A percentile compares a stretch with the other conserved stretches of the same genome.
These are phyloP conservation scores for Ericerus pela DNA, from an alignment of 1,140 invertebrate species.

Conservation along the genomic window DNA sequence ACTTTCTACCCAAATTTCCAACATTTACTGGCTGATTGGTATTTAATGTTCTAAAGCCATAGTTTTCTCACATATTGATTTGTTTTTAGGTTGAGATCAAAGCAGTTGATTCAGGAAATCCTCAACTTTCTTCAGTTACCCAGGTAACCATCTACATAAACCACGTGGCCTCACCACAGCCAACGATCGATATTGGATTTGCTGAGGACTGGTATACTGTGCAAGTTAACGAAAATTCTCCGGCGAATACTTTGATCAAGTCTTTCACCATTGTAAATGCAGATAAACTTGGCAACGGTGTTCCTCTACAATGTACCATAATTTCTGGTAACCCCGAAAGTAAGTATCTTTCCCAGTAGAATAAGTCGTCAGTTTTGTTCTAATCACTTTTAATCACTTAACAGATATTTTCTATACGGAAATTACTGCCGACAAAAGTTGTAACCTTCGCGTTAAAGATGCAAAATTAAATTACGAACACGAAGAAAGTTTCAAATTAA, in stretches of 20 bases:
- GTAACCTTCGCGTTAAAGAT: constrained; percentile 50
- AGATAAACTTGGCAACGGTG: constrained; percentile 40
- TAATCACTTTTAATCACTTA: no score
- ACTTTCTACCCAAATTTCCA: neutral
- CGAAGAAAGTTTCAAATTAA: constrained; percentile 52
- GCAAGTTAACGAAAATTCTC: constrained; percentile 53
- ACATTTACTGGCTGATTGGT: no score
- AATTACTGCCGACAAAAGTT: constrained; percentile 60
- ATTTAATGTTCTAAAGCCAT: no score
- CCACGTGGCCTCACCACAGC: constrained; percentile 49
- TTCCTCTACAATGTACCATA: constrained; percentile 56
- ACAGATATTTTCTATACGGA: constrained; percentile 53
- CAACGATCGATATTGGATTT: constrained; percentile 61
- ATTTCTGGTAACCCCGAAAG: constrained; percentile 49
- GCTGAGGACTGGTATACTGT: constrained; percentile 66
- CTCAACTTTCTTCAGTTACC: constrained; percentile 59
- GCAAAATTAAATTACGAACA: constrained; percentile 56
- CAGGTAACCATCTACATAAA: constrained; percentile 67
- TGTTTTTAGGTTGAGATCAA: constrained; percentile 54
- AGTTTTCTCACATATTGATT: constrained; percentile 1
- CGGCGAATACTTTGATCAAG: constrained; percentile 49
- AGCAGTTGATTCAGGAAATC: constrained; percentile 74
- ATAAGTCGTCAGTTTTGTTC: neutral
- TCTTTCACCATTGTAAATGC: constrained; percentile 59
- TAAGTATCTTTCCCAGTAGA: constrained; percentile 22